A percentile compares a stretch with the other conserved stretches of the same genome.
phyloP scores from a whole-genome alignment of 2,113 vertebrate species.

The Cricetomys ansorgei region DNA sequence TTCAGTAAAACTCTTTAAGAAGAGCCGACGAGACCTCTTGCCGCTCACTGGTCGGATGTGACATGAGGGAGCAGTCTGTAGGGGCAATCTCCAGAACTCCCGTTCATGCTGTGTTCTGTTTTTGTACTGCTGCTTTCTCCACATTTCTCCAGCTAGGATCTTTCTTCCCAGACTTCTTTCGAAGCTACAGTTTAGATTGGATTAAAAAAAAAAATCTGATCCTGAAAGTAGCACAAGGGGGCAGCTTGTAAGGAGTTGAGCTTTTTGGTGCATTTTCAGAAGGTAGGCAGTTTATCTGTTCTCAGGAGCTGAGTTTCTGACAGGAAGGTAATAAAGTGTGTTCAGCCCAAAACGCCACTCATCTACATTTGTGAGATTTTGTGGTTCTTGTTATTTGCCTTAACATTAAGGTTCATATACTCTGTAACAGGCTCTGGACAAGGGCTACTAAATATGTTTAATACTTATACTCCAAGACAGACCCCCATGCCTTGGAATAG shows the following conservation, averaged over 20 bases:
- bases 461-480: neutral
- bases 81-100: neutral
- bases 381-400: neutral
- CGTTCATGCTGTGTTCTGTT: neutral
- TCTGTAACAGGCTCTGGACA: neutral
- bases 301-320: neutral
- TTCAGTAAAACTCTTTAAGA: neutral
- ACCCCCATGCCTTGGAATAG: neutral
- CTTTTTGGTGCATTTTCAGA: conserved; percentile 1
- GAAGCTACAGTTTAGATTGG: conserved; percentile 27
- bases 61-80: neutral
- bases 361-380: neutral
- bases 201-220: conserved; percentile 11
- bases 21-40: neutral
- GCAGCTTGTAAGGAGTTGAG: conserved; percentile 19
- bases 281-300: neutral
- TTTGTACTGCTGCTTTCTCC: neutral
- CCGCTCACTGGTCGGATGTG: neutral
- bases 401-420: neutral
- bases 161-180: conserved; percentile 41
- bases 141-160: neutral
- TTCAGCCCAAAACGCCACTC: neutral
- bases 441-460: neutral
- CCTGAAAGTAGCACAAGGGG: conserved; percentile 37
- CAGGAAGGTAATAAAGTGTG: neutral